A percentile compares a stretch with the other conserved stretches of the same genome.
phyloP scores from a whole-genome alignment of 1,140 invertebrate species.

The Periplaneta americana region DNA sequence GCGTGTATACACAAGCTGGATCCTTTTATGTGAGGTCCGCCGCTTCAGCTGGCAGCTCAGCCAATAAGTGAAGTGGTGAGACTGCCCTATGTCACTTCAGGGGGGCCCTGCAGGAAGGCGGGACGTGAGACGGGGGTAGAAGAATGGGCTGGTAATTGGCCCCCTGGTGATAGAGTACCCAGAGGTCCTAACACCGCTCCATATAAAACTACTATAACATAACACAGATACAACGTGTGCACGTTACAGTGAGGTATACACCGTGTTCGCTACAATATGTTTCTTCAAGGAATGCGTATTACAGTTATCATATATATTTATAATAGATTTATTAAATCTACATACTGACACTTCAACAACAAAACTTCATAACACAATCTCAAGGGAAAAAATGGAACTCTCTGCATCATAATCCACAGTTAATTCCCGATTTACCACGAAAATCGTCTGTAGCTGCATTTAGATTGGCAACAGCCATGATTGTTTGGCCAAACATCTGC shows the following conservation, averaged over 20 bases:
- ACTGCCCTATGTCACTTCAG: neutral
- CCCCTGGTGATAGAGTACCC: neutral
- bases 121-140: neutral
- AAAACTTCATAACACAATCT: no score
- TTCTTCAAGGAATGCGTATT: neutral
- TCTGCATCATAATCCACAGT: no score
- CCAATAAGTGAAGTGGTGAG: neutral
- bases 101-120: neutral
- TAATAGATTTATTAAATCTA: no score
- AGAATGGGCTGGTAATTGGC: neutral
- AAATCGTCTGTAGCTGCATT: no score
- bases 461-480: no score
- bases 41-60: neutral
- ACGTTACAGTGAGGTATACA: neutral
- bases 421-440: no score
- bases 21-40: neutral
- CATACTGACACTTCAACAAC: no score
- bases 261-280: neutral
- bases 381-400: no score
- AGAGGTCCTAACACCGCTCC: neutral
- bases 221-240: neutral
- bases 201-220: neutral
- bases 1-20: neutral
- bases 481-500: no score
- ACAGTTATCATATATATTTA: no score